Base-by-base conservation (phyloP, 1,140 invertebrate species). In the Euura lappo region DNA sequence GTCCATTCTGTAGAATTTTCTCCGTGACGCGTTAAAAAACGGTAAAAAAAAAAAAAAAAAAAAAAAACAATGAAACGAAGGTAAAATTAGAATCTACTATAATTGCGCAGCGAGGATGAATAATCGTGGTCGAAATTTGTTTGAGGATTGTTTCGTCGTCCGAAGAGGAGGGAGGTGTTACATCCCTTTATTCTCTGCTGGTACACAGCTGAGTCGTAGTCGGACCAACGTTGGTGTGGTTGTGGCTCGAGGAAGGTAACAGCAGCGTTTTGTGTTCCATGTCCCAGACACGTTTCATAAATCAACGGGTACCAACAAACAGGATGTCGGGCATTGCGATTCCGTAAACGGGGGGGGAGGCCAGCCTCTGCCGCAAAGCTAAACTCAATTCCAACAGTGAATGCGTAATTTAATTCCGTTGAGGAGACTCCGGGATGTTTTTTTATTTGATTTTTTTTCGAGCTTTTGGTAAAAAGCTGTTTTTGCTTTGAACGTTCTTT, bases 261-360 rank as follows among this genome's bases (percentile, higher is more conserved):
- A 73, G 75, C 72, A 76, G 76, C 79, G 51, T 78, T 80, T 82
- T 81, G 83, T 85, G 81, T 84, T 85, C 83, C 83, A 81, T 81
- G 84, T 85, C 81, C 79, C 79, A 75, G 80, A 79, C 83, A 84
- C 81, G 83, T 80, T 84, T 85, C 84, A 86, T 86, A 86, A 86
- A 86, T 86, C 84, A 86, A 81, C 81, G 82, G 85, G 84, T 85
- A 83, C 28, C 28, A 28, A 28, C 85, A 86, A 86, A 84, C 70
- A 69, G 72, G 46, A 44, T 13, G 68, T 51, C 44, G 45, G 64
- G 68, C 28, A 28, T n/a, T 11, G 51, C 51, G 51, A 60, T 60
- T 60, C 51, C 13, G 51, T 60, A 60, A 8, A n/a, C 51, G 8
- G 28, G 28, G 28, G 28, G 28, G 28, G 28, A 28, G 28, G 28